These are phyloP conservation scores for Philaethria dido DNA, from an alignment of 2,888 invertebrate species.

Conservation along the genomic window DNA sequence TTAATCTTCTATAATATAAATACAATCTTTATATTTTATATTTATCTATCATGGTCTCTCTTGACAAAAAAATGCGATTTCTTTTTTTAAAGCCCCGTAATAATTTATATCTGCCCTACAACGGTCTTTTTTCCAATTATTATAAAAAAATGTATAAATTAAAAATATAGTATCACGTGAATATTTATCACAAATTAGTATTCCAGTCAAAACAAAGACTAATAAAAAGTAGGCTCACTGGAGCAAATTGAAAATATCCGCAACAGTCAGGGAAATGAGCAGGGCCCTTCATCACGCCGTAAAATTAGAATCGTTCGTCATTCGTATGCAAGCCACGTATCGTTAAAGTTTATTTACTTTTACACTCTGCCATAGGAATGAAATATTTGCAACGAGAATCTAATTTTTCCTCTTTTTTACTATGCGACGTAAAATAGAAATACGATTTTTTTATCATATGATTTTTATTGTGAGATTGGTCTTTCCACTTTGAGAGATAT, in stretches of 20 bases:
- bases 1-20: too few species aligned
- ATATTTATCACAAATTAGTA: constrained; percentile 78
- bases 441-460: too few species aligned
- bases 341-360: constrained; percentile 75
- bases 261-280: constrained; percentile 80
- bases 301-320: constrained; percentile 71
- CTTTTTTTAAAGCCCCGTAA: background rate
- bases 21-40: too few species aligned
- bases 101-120: constrained; percentile 1
- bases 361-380: constrained; percentile 72
- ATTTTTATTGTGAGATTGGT: too few species aligned
- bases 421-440: background rate
- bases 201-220: constrained; percentile 80
- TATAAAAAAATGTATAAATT: constrained; percentile 4
- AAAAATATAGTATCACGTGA: constrained; percentile 57
- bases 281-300: constrained; percentile 74
- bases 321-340: constrained; percentile 71
- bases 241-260: constrained; percentile 83
- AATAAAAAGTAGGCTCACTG: constrained; percentile 77
- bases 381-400: constrained; percentile 57
- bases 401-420: background rate
- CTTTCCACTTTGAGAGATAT: too few species aligned
- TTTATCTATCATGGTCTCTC: too few species aligned
- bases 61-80: too few species aligned
- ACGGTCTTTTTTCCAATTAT: background rate